Evolutionary conservation across 2,797 vertebrate species (phyloP).

Genomic region (Gallinago solitaria): DNA sequence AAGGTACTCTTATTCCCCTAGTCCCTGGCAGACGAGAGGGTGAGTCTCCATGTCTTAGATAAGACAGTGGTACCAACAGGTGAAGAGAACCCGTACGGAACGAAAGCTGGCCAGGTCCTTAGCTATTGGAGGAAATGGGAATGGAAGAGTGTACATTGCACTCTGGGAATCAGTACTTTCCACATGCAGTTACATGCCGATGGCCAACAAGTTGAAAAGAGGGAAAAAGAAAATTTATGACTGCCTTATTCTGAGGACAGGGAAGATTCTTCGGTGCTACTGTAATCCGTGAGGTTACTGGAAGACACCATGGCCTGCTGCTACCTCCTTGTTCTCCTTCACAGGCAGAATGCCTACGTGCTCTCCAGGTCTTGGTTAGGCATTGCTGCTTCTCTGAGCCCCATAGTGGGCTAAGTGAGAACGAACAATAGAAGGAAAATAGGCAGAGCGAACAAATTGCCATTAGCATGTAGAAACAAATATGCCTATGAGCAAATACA

Average conservation of each 20-base stretch:
- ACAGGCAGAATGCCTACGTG: background rate
- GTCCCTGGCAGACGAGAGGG: background rate
- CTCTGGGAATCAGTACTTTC: background rate
- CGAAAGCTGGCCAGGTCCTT: background rate
- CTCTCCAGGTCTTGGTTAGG: background rate
- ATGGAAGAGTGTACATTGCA: background rate
- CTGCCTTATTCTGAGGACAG: background rate
- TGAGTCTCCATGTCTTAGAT: background rate
- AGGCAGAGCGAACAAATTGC: background rate
- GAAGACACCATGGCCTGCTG: background rate
- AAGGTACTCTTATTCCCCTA: background rate
- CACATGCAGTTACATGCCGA: background rate
- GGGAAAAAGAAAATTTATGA: background rate
- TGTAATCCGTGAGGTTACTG: background rate
- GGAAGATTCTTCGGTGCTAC: background rate
- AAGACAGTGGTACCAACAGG: background rate
- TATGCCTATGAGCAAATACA: background rate
- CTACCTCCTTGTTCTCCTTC: background rate
- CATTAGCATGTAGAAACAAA: background rate
- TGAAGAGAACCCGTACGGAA: background rate
- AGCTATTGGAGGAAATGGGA: background rate
- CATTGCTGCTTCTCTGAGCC: background rate
- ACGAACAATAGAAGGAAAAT: fast-evolving
- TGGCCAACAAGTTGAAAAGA: background rate
- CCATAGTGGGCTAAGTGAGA: background rate